Percentiles rank a stretch among this genome's conserved stretches.
phyloP scores from a whole-genome alignment of 2,797 vertebrate genomes.

The Prionace glauca region DNA sequence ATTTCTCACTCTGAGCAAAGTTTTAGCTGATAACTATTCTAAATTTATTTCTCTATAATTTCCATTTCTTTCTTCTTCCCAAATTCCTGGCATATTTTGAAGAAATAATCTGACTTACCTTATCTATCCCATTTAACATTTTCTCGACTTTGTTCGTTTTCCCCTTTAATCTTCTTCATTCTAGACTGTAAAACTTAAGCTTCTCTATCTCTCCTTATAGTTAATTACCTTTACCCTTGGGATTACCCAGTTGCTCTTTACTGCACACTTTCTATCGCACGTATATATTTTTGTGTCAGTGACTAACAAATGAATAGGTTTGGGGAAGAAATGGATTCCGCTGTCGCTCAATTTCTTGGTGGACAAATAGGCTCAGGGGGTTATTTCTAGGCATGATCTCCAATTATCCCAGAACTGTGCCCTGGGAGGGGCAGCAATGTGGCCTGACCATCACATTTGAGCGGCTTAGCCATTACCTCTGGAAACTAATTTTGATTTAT shows the following conservation, averaged over 20 bases:
- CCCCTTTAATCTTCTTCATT: neutral
- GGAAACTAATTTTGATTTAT: slow-evolving; percentile 8
- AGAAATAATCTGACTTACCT: neutral
- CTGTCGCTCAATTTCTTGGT: neutral
- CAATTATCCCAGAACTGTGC: too few species aligned
- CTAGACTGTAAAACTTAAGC: neutral
- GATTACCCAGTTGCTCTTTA: neutral
- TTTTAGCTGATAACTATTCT: neutral
- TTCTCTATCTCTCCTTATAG: neutral
- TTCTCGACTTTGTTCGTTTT: neutral
- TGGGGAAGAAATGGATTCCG: neutral
- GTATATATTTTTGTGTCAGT: neutral
- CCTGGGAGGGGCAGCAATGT: neutral
- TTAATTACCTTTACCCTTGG: neutral
- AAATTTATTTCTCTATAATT: neutral
- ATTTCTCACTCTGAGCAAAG: neutral
- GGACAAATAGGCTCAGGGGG: neutral
- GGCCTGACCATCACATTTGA: neutral
- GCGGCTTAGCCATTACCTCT: neutral
- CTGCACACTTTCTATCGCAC: neutral
- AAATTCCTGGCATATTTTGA: neutral
- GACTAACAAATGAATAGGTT: neutral
- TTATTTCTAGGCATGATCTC: neutral
- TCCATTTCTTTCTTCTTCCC: neutral
- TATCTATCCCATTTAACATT: neutral